Base-by-base conservation (phyloP, 2,888 invertebrate species). In the Limulus polyphemus region DNA sequence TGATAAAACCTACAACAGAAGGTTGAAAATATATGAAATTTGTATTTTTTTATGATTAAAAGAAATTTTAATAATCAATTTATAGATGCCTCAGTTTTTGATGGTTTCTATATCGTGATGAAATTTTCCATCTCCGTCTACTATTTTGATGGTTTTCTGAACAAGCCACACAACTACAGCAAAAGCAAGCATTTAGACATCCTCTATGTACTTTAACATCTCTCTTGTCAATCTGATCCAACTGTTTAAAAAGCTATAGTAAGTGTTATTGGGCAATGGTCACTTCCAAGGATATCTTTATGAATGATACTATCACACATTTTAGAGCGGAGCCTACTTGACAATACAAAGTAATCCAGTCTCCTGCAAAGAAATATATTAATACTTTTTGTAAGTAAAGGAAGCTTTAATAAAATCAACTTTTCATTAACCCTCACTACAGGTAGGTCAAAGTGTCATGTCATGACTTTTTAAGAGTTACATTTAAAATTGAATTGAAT, bases 341-440 rank as follows among this genome's bases (percentile, higher is more conserved):
- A 95, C 11, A 92, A 79, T 59, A 99, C 81, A 75, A 91, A 97
- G 77, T 99, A 99, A 78, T 99, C 99, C 74, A 99, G 79, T 72
- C 99, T 83, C 93, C 90, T 90, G 79, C 69, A 72, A 70, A 57
- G 55, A 60, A 60, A 56, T 47, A 17, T 51, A n/a, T 51, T 14
- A 14, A 51, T 9, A n/a, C 51, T 51, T n/a, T 51, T 14, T n/a
- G 51, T 51, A 14, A n/a, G 51, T n/a, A 7, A 11, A 51, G 51
- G 51, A 51, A 51, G 13, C 10, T 51, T 13, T 51, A 51, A 51
- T n/a, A 3, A n/a, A 14, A 14, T 14, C 14, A 32, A 32, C 32
- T 2, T 7, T 32, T 32, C 32, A 1, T 32, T 32, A 32, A 32
- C 32, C 32, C 32, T 32, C 1, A 51, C 13, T 51, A 1, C 9